A percentile compares a stretch with the other conserved stretches of the same genome.
Conservation (phyloP, 2,797 vertebrate genomes). For the Ispidina lecontei region DNA sequence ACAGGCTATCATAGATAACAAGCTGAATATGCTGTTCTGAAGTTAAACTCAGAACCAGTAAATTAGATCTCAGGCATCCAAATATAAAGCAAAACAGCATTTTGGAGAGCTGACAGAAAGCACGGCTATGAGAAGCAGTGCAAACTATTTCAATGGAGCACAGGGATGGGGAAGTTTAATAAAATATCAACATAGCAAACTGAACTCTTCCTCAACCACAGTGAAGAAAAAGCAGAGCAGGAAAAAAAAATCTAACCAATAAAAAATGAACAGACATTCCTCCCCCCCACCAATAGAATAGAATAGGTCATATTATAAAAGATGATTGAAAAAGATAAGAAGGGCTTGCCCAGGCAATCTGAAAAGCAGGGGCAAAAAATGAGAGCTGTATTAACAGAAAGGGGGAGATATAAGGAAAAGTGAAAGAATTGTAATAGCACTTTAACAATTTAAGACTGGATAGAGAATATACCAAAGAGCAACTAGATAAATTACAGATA, state of each 20-base stretch:
- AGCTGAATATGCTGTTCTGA: background rate
- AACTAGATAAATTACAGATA: background rate
- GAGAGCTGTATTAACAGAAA: background rate
- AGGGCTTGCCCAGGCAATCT: background rate
- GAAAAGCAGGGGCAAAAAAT: background rate
- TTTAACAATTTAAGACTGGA: background rate
- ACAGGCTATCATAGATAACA: background rate
- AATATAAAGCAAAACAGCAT: background rate
- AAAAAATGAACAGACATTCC: background rate
- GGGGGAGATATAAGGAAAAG: background rate
- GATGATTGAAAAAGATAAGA: background rate
- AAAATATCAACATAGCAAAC: fast-evolving
- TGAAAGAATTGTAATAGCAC: background rate
- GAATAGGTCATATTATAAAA: background rate
- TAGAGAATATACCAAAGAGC: background rate
- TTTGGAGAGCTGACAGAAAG: background rate
- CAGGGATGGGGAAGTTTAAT: background rate
- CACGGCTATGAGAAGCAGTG: background rate
- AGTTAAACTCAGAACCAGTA: background rate
- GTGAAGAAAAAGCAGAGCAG: background rate
- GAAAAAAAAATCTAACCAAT: background rate
- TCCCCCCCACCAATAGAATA: background rate
- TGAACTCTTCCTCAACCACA: background rate
- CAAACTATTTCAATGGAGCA: background rate
- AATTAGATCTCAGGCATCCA: background rate